Percentiles rank a stretch among this genome's conserved stretches.
Evolutionary conservation across 2,888 invertebrate species (phyloP).

Genomic region (Ormia ochracea): DNA sequence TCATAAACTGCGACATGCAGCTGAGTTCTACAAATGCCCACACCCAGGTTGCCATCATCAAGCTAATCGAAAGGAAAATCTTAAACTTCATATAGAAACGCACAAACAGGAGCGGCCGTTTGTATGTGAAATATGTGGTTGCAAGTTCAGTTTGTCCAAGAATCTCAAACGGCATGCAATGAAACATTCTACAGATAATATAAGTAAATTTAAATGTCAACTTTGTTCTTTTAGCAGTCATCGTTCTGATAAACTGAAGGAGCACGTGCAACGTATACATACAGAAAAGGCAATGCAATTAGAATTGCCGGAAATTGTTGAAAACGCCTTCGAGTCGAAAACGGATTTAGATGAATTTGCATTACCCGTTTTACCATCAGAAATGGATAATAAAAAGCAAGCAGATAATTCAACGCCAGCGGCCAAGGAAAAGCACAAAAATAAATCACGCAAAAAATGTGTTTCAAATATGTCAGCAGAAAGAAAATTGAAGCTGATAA

Average conservation of each 20-base stretch:
- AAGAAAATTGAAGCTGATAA: constrained; percentile 64
- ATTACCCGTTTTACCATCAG: constrained; percentile 41
- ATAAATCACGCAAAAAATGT: constrained; percentile 50
- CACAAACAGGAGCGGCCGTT: constrained; percentile 79
- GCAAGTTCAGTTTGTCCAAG: constrained; percentile 79
- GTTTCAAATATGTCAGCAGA: constrained; percentile 48
- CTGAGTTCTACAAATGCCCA: constrained; percentile 78
- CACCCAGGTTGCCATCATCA: constrained; percentile 77
- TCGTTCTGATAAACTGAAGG: constrained; percentile 79
- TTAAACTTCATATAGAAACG: constrained; percentile 79
- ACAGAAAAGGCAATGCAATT: constrained; percentile 74
- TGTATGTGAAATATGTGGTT: constrained; percentile 80
- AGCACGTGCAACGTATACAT: constrained; percentile 76
- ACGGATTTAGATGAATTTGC: constrained; percentile 70
- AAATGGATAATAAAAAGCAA: background rate
- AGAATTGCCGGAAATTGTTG: constrained; percentile 72
- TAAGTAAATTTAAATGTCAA: constrained; percentile 75
- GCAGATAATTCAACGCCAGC: background rate
- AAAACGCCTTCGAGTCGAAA: constrained; percentile 72
- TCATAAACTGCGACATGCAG: constrained; percentile 78
- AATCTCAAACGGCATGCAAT: constrained; percentile 77
- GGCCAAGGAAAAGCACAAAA: constrained; percentile 28
- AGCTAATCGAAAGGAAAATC: constrained; percentile 78
- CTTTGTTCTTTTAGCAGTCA: constrained; percentile 78
- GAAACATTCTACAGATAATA: constrained; percentile 70